Evolutionary conservation across 2,113 vertebrate species (phyloP).

Genomic region (Bubo bubo): DNA sequence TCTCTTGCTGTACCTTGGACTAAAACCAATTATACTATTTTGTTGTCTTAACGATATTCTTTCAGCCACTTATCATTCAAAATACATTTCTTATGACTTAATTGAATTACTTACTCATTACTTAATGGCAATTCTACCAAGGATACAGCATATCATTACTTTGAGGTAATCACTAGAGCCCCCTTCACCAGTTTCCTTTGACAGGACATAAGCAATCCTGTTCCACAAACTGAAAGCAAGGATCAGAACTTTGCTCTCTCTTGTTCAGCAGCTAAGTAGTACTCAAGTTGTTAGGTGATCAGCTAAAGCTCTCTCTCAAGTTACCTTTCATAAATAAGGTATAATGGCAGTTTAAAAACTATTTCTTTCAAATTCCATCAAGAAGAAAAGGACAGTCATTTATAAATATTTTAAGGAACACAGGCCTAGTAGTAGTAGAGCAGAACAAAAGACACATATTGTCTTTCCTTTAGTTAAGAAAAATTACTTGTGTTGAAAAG

Average conservation of each 20-base stretch:
- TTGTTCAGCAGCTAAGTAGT: background rate
- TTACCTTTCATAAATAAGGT: background rate
- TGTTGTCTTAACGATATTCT: background rate
- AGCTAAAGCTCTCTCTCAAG: background rate
- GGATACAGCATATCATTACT: background rate
- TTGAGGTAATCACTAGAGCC: background rate
- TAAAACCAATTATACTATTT: background rate
- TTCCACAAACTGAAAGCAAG: background rate
- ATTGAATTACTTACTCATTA: background rate
- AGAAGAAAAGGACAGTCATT: background rate
- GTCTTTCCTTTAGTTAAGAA: background rate
- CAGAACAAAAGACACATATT: background rate
- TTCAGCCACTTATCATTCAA: background rate
- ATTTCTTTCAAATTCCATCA: background rate
- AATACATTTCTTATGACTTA: background rate
- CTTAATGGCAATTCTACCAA: background rate
- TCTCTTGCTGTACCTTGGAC: background rate
- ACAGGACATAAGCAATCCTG: background rate
- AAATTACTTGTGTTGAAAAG: background rate
- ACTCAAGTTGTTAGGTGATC: background rate
- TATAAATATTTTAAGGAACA: background rate
- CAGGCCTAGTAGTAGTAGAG: background rate
- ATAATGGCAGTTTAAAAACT: background rate
- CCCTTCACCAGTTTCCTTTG: background rate
- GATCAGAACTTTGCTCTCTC: background rate